Evolutionary conservation across 2,888 invertebrate genomes (phyloP), one percentile per base, ranked within the genome.

Genomic region (Hypena proboscidalis): DNA sequence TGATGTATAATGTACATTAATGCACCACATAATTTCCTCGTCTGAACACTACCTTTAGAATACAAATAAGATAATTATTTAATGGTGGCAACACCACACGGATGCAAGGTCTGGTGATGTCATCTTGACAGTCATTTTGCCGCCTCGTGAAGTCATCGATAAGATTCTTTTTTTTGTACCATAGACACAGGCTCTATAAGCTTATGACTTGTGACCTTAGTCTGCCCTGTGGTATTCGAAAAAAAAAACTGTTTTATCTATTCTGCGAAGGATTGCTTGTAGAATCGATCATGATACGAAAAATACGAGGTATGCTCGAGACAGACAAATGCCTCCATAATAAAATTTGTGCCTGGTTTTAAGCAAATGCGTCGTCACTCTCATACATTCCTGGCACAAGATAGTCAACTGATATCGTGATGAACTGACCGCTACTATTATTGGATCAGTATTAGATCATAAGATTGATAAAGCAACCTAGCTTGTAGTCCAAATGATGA

Each of bases 61-160:
- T 47, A 42, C 27, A 26, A 37, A 21, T 34, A 17, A 52, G 7
- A 32, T 31, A 6, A 17, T 20, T 43, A 14, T 45, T 29, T 22
- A n/a, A 36, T 11, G 35, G 47, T 61, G 47, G 56, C 47, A 47
- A 49, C 49, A 60, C 57, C 60, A 56, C 68, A 67, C 67, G 73
- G 69, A 72, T 68, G 62, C 69, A 64, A 40, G 53, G 36, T 27
- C 14, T 32, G 34, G 37, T 67, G 68, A 67, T 61, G 55, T 70
- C 65, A 73, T 46, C 3, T 4, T 41, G 37, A 51, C 42, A 53
- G 43, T 43, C 37, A 58, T 45, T 20, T 38, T 13, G 9, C n/a
- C 9, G 8, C 13, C n/a, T 14, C 25, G 39, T 48, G 35, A 45
- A 47, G 53, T 53, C 23, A 54, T 45, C 32, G 6, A 34, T 36